Evolutionary conservation across 2,888 invertebrate genomes (phyloP), one percentile per base, ranked within the genome.

Genomic region (Gibbula magus): DNA sequence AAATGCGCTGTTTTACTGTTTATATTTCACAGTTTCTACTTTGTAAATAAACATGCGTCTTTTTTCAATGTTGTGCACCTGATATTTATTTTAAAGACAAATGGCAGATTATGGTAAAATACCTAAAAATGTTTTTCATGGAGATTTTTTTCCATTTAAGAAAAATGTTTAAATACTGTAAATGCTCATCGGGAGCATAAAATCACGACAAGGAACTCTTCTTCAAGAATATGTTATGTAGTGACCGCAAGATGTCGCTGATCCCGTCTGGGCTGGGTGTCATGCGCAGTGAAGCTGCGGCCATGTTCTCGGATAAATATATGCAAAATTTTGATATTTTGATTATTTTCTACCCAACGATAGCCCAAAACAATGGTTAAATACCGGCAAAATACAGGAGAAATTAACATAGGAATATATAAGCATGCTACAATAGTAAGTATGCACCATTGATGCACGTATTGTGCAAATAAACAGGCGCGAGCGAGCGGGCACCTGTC

Each of bases 231-330:
- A 61, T 61, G 61, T 29, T 61, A 61, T 61, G 29, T 16, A 61
- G 29, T 61, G 61, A 29, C 61, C 74, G 25, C 39, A 25, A 74
- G 74, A 74, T 74, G 74, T 74, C 74, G 74, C 74, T 74, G 74
- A 74, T 51, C 25, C 74, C 52, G 51, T 74, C 39, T 51, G 74
- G 83, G 83, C 82, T 81, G 77, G 18, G 78, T 81, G 83, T 82
- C 85, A 85, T 85, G 85, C 85, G 81, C 81, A 85, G 80, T 52
- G 74, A 75, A 54, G 77, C 78, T 74, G 83, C 85, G 81, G 85
- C 85, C 85, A 85, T 85, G 74, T 74, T 74, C 51, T 51, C 78
- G 53, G 67, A 78, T 78, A 78, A 78, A 78, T 78, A 78, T 78
- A 78, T 75, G 79, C 79, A 75, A 79, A 75, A 79, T 74, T 74